Conservation (phyloP, 2,797 vertebrate species). For the Odontamblyopus rebecca region DNA sequence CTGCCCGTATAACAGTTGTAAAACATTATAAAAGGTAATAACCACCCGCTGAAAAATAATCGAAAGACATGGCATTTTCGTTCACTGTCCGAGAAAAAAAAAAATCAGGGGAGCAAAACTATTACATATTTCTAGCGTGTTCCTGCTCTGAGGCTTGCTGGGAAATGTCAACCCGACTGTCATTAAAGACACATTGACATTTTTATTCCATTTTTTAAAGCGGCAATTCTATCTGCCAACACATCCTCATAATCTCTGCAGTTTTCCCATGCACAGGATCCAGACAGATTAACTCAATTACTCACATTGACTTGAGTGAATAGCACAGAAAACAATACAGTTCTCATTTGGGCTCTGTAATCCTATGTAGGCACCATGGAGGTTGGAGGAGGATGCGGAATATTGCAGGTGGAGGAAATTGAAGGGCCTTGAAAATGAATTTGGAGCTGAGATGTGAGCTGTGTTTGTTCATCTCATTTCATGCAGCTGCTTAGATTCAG, state of each 20-base stretch:
- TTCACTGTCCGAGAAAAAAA: conserved; percentile 9
- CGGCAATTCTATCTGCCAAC: conserved; percentile 64
- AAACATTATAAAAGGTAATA: conserved; percentile 25
- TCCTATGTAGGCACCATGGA: conserved; percentile 51
- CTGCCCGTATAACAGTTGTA: too few species aligned
- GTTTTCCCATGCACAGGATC: conserved; percentile 52
- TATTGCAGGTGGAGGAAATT: conserved; percentile 54
- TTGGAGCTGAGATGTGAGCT: conserved; percentile 32
- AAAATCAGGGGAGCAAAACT: conserved; percentile 2
- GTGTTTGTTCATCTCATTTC: conserved; percentile 66
- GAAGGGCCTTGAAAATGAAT: conserved; percentile 57
- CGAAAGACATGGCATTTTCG: conserved; percentile 49
- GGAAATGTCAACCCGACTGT: conserved; percentile 70
- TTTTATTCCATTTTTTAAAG: conserved; percentile 69
- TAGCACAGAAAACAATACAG: conserved; percentile 68
- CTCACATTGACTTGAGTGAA: conserved; percentile 69
- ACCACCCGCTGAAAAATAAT: conserved; percentile 26
- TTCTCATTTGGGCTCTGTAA: conserved; percentile 64
- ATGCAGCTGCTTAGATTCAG: conserved; percentile 49
- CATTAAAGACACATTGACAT: conserved; percentile 70
- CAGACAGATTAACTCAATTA: conserved; percentile 77
- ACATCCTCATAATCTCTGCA: conserved; percentile 58
- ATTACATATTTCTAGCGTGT: conserved; percentile 26
- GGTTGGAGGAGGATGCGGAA: conserved; percentile 31
- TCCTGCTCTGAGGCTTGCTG: conserved; percentile 49